These are phyloP conservation scores for Xiphorhynchus elegans DNA, from an alignment of 2,113 vertebrate genomes.

Conservation along the genomic window DNA sequence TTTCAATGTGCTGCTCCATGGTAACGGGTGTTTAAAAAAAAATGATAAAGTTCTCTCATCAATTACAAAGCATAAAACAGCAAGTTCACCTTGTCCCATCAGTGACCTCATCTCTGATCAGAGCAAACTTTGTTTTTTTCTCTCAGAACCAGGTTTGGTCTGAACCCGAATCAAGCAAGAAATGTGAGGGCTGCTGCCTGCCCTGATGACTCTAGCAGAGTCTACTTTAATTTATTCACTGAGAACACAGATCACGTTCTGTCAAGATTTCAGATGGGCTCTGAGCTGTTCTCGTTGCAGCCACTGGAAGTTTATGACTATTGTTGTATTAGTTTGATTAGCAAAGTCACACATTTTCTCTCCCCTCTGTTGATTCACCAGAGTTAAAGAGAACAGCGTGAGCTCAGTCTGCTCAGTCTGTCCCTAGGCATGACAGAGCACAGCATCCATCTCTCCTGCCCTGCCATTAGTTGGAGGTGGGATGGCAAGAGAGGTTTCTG, in stretches of 20 bases:
- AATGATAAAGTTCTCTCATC: background rate
- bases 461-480: background rate
- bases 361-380: background rate
- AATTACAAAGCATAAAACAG: background rate
- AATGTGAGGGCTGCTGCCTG: background rate
- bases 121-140: background rate
- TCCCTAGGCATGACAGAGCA: background rate
- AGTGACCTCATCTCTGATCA: conserved; percentile 3
- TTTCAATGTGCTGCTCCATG: background rate
- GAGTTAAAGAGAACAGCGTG: background rate
- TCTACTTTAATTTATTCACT: conserved; percentile 15
- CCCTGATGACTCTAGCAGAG: background rate
- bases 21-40: background rate
- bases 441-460: background rate
- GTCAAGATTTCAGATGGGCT: background rate
- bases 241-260: background rate
- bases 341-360: background rate
- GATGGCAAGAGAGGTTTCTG: background rate
- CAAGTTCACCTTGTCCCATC: conserved; percentile 24
- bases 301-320: background rate
- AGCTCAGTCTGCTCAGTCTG: background rate
- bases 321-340: background rate
- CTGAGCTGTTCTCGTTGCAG: background rate
- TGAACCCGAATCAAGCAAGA: background rate
- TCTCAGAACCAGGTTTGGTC: background rate